These are phyloP conservation scores for Apis florea DNA, from an alignment of 1,140 invertebrate genomes.

Conservation along the genomic window DNA sequence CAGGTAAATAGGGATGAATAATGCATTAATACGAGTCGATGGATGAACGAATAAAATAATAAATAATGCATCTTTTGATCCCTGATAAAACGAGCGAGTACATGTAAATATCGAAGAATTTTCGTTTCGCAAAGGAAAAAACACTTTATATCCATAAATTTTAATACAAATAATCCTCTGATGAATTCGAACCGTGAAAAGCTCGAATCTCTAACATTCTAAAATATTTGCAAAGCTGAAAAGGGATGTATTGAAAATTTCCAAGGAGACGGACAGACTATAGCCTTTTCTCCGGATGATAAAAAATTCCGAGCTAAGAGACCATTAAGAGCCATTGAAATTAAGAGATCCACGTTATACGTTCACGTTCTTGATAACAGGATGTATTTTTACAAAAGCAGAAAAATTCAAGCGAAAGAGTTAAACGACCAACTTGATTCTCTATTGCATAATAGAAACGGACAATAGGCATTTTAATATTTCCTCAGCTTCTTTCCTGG, in stretches of 20 bases:
- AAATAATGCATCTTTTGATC: too few relatives aligned
- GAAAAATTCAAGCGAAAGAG: not conserved
- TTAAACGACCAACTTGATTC: not conserved
- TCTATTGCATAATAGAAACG: not conserved
- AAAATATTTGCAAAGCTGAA: not conserved
- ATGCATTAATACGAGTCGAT: too few relatives aligned
- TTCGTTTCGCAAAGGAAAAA: too few relatives aligned
- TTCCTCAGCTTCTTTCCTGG: not conserved
- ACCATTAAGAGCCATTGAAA: not conserved
- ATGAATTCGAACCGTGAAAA: too few relatives aligned
- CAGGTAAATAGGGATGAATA: too few relatives aligned
- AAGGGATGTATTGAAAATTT: not conserved
- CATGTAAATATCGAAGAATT: too few relatives aligned
- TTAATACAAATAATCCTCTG: too few relatives aligned
- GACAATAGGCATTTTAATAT: slow-evolving; percentile 24
- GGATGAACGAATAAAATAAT: too few relatives aligned
- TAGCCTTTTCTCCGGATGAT: not conserved
- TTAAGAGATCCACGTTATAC: not conserved
- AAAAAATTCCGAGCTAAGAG: not conserved
- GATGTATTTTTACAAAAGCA: not conserved
- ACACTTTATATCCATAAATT: too few relatives aligned
- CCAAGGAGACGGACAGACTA: not conserved
- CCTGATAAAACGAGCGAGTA: too few relatives aligned
- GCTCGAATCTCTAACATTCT: too few relatives aligned
- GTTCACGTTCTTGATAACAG: not conserved